These are phyloP conservation scores for Chlorodrepanis virens DNA, from an alignment of 2,113 vertebrate genomes.

Conservation along the genomic window DNA sequence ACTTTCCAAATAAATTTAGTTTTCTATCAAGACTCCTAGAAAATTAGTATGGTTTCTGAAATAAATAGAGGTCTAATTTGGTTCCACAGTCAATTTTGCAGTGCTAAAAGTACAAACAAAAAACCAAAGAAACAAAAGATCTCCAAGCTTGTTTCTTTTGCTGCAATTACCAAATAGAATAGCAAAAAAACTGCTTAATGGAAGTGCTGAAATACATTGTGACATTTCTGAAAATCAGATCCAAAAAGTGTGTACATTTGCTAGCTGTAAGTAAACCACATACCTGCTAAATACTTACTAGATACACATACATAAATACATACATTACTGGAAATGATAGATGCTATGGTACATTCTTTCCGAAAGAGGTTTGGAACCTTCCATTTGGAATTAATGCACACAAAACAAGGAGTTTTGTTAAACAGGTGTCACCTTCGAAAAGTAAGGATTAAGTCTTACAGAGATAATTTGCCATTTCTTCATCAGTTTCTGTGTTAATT, in stretches of 20 bases:
- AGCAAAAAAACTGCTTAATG: not conserved
- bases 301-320: not conserved
- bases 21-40: not conserved
- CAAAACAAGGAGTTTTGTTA: not conserved
- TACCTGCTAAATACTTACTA: not conserved
- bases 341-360: not conserved
- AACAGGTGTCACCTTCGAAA: not conserved
- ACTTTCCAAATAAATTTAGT: not conserved
- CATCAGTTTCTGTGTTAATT: not conserved
- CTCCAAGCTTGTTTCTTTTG: not conserved
- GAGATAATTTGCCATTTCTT: not conserved
- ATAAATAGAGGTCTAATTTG: not conserved
- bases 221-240: not conserved
- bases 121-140: not conserved
- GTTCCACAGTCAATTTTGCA: not conserved
- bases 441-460: not conserved
- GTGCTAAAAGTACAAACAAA: not conserved
- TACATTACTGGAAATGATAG: not conserved
- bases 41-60: not conserved
- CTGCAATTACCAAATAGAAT: not conserved
- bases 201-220: not conserved
- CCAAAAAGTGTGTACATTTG: not conserved
- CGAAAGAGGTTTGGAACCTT: not conserved
- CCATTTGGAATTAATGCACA: not conserved
- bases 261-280: not conserved